Conservation (phyloP, 1,140 invertebrate genomes). For the Apolygus lucorum region DNA sequence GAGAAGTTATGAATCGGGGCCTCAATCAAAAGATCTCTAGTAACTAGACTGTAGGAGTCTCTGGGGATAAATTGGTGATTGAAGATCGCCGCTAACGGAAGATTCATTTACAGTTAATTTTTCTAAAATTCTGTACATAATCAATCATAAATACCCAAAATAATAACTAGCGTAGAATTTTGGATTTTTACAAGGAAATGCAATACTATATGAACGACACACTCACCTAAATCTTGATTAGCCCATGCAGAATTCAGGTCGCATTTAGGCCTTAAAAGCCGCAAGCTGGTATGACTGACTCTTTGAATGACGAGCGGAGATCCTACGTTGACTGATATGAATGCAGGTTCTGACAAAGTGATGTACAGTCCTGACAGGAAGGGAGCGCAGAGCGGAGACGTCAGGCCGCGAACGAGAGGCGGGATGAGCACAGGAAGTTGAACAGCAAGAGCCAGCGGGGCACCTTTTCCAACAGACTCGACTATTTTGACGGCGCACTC, state of each 20-base stretch:
- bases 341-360: conserved; percentile 41
- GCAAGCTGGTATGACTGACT: conserved; percentile 58
- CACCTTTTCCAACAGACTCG: conserved; percentile 41
- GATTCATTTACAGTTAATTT: too few relatives aligned
- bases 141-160: too few relatives aligned
- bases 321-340: conserved; percentile 14
- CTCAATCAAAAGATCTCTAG: too few relatives aligned
- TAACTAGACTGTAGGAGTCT: too few relatives aligned
- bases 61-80: too few relatives aligned
- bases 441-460: conserved; percentile 36
- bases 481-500: neutral
- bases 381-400: conserved; percentile 60
- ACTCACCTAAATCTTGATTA: conserved; percentile 51
- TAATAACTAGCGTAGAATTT: too few relatives aligned
- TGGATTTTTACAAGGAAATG: too few relatives aligned
- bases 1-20: too few relatives aligned
- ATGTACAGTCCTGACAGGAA: conserved; percentile 52
- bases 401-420: conserved; percentile 51
- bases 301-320: conserved; percentile 8
- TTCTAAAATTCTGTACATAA: too few relatives aligned
- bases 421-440: conserved; percentile 47
- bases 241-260: conserved; percentile 69
- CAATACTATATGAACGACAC: too few relatives aligned
- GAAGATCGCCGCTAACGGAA: too few relatives aligned
- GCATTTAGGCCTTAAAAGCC: conserved; percentile 66